phyloP scores from a whole-genome alignment of 2,888 invertebrate species.

The Nebria brevicollis region DNA sequence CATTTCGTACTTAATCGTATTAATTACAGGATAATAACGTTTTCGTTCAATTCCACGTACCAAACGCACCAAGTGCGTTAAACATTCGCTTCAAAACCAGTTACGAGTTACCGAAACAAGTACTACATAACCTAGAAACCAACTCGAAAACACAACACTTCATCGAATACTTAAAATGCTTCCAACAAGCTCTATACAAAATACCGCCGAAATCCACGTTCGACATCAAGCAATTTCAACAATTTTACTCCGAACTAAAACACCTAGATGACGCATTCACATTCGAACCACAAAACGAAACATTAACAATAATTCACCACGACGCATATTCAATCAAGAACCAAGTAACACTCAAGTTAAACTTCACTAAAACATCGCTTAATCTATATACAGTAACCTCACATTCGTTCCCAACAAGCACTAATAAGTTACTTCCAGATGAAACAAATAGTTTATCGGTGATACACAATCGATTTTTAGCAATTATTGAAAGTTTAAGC shows the following conservation, averaged over 20 bases:
- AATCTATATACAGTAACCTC: slow-evolving; percentile 13
- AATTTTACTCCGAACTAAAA: slow-evolving; percentile 19
- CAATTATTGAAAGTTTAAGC: slow-evolving; percentile 8
- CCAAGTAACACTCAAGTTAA: slow-evolving; percentile 12
- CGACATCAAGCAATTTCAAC: slow-evolving; percentile 4
- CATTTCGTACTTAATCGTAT: neutral
- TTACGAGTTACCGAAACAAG: neutral
- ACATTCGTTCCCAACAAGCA: slow-evolving; percentile 15
- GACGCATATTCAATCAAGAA: slow-evolving; percentile 16
- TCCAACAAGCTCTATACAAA: slow-evolving; percentile 12
- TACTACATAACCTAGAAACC: slow-evolving; percentile 3
- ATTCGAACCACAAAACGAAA: slow-evolving; percentile 19
- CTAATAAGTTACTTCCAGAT: neutral
- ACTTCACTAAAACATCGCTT: neutral
- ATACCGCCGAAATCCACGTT: slow-evolving; percentile 9
- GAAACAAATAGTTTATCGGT: neutral
- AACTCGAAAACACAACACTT: slow-evolving; percentile 21
- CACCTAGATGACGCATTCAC: slow-evolving; percentile 8
- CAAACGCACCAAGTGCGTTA: slow-evolving; percentile 19
- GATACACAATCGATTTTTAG: slow-evolving; percentile 18
- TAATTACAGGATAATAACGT: slow-evolving; percentile 12
- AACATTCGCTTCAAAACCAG: slow-evolving; percentile 21
- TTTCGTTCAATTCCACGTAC: slow-evolving; percentile 28
- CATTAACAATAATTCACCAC: slow-evolving; percentile 8
- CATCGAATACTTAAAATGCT: slow-evolving; percentile 26